Conservation (phyloP, 2,797 vertebrate species). For the Epinephelus coioides region DNA sequence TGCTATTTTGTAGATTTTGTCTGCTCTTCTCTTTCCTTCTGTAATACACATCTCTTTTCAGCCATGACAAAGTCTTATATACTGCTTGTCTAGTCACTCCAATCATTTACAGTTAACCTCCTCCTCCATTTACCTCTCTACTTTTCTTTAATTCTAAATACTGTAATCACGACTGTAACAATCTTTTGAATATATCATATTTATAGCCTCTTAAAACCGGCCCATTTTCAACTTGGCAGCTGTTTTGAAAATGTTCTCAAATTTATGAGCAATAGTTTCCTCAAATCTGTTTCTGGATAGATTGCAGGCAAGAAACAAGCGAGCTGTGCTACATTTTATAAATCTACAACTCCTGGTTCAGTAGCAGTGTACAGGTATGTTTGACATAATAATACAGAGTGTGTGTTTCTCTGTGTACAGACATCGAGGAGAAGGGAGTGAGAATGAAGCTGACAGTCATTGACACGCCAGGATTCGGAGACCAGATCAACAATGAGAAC, state of each 20-base stretch:
- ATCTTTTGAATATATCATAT: neutral
- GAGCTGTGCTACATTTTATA: neutral
- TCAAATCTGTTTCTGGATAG: neutral
- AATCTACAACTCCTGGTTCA: neutral
- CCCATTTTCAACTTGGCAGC: neutral
- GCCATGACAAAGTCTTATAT: neutral
- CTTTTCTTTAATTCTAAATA: constrained; percentile 12
- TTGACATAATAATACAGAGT: neutral
- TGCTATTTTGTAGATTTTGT: neutral
- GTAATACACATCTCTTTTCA: neutral
- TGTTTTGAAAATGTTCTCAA: neutral
- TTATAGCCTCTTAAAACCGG: constrained; percentile 6
- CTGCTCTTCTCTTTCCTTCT: neutral
- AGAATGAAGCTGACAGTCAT: constrained; percentile 99
- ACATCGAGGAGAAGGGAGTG: constrained; percentile 97
- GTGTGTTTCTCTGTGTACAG: constrained; percentile 77
- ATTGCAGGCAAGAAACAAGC: neutral
- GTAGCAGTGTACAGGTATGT: neutral
- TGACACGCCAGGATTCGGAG: constrained; percentile 97
- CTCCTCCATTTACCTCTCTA: neutral
- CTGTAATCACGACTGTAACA: neutral
- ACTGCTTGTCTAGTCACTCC: neutral
- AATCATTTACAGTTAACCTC: neutral
- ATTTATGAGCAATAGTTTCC: neutral
- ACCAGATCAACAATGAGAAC: constrained; percentile 99